Base-by-base conservation (phyloP, 2,113 vertebrate species). In the Eidolon helvum region DNA sequence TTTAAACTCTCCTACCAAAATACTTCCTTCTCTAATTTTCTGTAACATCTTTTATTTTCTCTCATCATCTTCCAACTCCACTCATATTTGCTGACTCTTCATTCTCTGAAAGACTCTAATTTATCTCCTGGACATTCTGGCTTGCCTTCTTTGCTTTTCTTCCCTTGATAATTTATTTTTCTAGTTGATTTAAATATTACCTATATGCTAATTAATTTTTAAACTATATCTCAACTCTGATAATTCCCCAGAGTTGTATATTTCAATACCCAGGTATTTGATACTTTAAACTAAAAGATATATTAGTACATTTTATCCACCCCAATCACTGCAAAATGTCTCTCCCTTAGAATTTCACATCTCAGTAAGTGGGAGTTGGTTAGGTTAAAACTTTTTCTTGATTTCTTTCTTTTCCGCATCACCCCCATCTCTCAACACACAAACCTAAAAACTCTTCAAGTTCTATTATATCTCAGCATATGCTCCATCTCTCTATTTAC, bases 131-230 rank as follows among this genome's bases (percentile, higher is more conserved):
- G 3, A 15, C 4, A 74, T 26, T 92, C 59, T 55, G 24, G 10
- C 30, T 84, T 59, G 2, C 4, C 2, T 84, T 85, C 18, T 92
- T 94, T 61, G 10, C 11, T 74, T 90, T 30, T 69, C 50, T 83
- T 92, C 2, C 21, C 4, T 72, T 61, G 18, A 15, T 57, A 33
- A 72, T 75, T 91, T 85, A 18, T 93, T 75, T 80, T 55, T 33
- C 48, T 38, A 43, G 68, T 1, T 22, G 90, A 24, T 90, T 90
- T 57, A 91, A 83, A 94, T 61, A 15, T 14, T 55, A 55, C 48
- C n/a, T 71, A 75, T 77, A 63, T 30, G 3, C n/a, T 48, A 78
- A 78, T 84, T 94, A 89, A 66, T 77, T 93, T 95, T n/a, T 68
- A 74, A 86, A 72, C 43, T 38, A 33, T 48, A 57, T 26, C 50